phyloP scores from a whole-genome alignment of 2,888 invertebrate species.

The Muscina levida region DNA sequence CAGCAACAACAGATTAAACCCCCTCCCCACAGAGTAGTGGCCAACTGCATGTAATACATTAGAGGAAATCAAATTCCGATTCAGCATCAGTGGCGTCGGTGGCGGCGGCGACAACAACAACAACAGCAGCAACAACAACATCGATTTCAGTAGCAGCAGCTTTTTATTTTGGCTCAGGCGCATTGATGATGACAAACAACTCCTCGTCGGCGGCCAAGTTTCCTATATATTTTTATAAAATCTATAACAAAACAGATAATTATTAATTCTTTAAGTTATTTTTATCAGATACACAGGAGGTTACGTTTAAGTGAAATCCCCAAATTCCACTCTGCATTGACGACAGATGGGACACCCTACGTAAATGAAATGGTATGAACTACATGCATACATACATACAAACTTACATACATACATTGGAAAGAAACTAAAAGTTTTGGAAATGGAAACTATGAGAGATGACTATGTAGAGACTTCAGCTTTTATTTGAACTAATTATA shows the following conservation, averaged over 20 bases:
- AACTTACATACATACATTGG: constrained; percentile 6
- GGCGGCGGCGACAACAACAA: background rate
- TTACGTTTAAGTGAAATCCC: constrained; percentile 44
- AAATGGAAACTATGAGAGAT: constrained; percentile 10
- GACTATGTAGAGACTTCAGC: constrained; percentile 18
- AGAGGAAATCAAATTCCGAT: too few relatives aligned
- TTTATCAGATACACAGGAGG: constrained; percentile 53
- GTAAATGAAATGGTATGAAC: too few relatives aligned
- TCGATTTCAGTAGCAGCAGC: constrained; percentile 24
- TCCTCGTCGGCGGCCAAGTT: constrained; percentile 43
- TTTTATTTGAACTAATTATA: constrained; percentile 50
- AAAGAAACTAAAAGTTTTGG: constrained; percentile 1
- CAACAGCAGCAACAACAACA: constrained; percentile 14
- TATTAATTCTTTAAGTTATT: constrained; percentile 42
- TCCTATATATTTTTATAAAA: constrained; percentile 48
- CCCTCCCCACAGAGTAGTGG: too few relatives aligned
- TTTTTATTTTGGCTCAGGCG: constrained; percentile 29
- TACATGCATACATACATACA: constrained; percentile 34
- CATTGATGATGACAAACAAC: background rate
- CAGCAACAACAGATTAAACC: background rate
- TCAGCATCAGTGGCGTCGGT: background rate
- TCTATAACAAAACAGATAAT: background rate
- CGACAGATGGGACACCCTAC: background rate
- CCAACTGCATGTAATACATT: too few relatives aligned
- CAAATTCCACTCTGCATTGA: background rate